phyloP scores from a whole-genome alignment of 2,113 vertebrate species.

The Axis porcinus region DNA sequence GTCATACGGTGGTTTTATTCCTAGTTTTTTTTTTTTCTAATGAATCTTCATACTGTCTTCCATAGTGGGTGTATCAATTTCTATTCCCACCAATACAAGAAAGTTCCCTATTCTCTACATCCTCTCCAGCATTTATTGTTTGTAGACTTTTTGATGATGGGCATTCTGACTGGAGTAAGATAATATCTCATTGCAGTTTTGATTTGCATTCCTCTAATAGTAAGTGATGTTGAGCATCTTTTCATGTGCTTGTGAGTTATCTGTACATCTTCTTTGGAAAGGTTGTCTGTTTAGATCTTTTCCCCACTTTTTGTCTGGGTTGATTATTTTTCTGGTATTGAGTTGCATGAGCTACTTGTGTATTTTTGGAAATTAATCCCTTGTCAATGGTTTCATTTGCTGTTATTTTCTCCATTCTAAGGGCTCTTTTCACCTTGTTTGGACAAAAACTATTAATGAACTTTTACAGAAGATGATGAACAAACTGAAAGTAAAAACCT shows the following conservation, averaged over 20 bases:
- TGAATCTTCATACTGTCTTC: not conserved
- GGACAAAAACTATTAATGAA: not conserved
- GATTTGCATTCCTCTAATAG: not conserved
- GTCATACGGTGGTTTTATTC: not conserved
- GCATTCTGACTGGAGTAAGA: not conserved
- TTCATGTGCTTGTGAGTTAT: not conserved
- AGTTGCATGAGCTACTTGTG: not conserved
- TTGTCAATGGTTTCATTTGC: not conserved
- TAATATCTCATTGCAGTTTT: not conserved
- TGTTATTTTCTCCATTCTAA: not conserved
- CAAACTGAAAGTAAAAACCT: not conserved
- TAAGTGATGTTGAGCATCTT: not conserved
- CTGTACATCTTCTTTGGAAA: not conserved
- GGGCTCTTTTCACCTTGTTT: not conserved
- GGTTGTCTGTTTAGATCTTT: not conserved
- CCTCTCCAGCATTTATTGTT: not conserved
- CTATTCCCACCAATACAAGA: not conserved
- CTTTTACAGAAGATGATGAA: not conserved
- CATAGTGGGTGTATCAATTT: not conserved
- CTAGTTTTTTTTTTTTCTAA: not conserved
- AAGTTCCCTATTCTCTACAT: not conserved
- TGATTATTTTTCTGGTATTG: not conserved
- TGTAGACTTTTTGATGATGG: not conserved
- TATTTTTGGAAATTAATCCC: not conserved
- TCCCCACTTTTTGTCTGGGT: not conserved